Evolutionary conservation across 37 sponge, comb jelly and placozoan genomes (phyloP).

Genomic region (Geodia barretti): DNA sequence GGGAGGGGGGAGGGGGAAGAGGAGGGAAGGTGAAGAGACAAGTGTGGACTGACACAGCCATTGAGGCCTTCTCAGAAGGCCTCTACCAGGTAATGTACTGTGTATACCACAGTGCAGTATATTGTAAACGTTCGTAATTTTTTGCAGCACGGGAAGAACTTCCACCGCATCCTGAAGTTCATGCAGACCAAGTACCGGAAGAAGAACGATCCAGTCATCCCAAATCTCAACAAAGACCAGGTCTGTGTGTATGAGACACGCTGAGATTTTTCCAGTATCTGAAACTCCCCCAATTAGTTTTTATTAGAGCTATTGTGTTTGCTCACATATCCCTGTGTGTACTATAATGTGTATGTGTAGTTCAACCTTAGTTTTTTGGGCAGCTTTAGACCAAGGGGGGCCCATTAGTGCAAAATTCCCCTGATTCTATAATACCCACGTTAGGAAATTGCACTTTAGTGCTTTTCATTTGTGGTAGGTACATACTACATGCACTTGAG

Average conservation of each 20-base stretch:
- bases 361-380: not conserved
- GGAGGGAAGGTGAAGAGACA: slow-evolving; percentile 52
- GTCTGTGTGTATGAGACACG: not conserved
- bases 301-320: not conserved
- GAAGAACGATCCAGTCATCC: slow-evolving; percentile 27
- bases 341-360: not conserved
- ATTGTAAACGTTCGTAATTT: not conserved
- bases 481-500: not conserved
- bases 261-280: not conserved
- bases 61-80: slow-evolving; percentile 55
- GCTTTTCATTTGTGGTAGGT: not conserved
- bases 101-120: not conserved
- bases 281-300: not conserved
- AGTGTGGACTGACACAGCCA: slow-evolving; percentile 32
- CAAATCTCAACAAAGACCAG: slow-evolving; percentile 43
- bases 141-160: slow-evolving; percentile 43
- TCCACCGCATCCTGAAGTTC: slow-evolving; percentile 30
- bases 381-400: too few relatives aligned
- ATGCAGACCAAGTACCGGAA: slow-evolving; percentile 50
- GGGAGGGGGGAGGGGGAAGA: too few relatives aligned
- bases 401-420: too few relatives aligned
- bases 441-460: too few relatives aligned
- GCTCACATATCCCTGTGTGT: too few relatives aligned
- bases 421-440: too few relatives aligned
- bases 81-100: slow-evolving; percentile 28